Evolutionary conservation across 2,113 vertebrate species (phyloP), one percentile per base, ranked within the genome.

Genomic region (Solea senegalensis): DNA sequence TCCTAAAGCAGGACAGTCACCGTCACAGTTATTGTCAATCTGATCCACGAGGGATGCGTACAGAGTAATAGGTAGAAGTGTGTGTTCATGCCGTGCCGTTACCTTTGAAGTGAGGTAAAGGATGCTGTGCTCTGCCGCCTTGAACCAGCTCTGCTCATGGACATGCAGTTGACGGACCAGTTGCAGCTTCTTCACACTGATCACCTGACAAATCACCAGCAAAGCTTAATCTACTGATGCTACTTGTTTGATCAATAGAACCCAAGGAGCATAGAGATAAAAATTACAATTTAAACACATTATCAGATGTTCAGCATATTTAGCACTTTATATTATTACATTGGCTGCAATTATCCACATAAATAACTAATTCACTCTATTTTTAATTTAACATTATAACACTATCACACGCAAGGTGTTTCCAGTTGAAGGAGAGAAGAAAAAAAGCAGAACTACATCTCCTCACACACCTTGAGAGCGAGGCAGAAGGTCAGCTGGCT

Each of bases 111-210:
- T 21, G 40, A 96, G 65, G 49, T 92, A 64, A n/a, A 88, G 66
- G 43, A 89, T 69, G 76, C 95, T 95, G 84, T 94, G 92, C 44
- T 92, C 89, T 45, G 94, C 88, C 13, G 90, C 59, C 64, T 90
- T 92, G 69, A 44, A 87, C 95, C 96, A 95, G 65, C 81, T 80
- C 82, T 95, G 95, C 85, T 94, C 94, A 72, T 79, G 91, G 44
- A 92, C 50, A 52, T 94, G 92, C 27, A 97, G 92, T 65, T 58
- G 92, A 65, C 64, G 87, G 76, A 95, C 84, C 69, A 94, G 27
- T 13, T 91, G 86, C 54, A 97, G 87, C 69, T 91, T 91, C 76
- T 96, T 95, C 74, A 90, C 89, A 73, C 91, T 89, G 82, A 95
- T 94, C 74, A 97, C 91, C 96, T 97, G 88, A 65, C 12, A 34